Conservation (phyloP, 2,888 invertebrate species). For the Pachymerium ferrugineum region DNA sequence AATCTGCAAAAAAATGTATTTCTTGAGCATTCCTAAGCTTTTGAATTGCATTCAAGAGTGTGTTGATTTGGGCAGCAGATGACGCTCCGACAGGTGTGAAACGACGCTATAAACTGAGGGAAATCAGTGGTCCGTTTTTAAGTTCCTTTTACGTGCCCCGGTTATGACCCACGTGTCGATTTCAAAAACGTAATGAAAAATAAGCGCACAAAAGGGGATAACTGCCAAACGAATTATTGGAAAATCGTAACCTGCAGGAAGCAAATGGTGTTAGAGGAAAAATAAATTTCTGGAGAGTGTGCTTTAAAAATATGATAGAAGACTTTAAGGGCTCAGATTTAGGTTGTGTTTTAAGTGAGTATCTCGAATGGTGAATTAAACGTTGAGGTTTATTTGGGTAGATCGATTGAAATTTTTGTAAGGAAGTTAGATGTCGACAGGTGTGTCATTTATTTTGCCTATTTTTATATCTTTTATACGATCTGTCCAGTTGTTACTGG, state of each 20-base stretch:
- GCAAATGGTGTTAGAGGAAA: neutral
- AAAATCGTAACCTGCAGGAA: neutral
- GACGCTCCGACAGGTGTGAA: neutral
- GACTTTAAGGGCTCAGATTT: neutral
- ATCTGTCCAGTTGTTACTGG: no score
- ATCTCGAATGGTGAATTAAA: no score
- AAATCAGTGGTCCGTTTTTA: conserved; percentile 14
- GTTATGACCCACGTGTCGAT: conserved; percentile 6
- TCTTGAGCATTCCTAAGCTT: no score
- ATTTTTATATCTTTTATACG: no score
- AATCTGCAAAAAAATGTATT: no score
- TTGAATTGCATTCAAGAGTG: neutral
- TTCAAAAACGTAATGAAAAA: conserved; percentile 11
- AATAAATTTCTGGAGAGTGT: neutral
- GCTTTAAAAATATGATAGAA: neutral
- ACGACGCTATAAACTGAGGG: neutral
- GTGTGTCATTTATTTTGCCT: no score
- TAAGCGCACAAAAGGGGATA: neutral
- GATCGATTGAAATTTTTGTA: no score
- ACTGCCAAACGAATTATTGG: conserved; percentile 5
- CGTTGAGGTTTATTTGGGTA: no score
- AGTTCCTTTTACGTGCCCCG: neutral
- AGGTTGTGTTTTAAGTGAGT: no score
- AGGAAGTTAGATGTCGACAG: no score
- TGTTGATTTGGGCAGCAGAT: conserved; percentile 3